These are phyloP conservation scores for Mus spicilegus DNA, from an alignment of 2,113 vertebrate species.

Conservation along the genomic window DNA sequence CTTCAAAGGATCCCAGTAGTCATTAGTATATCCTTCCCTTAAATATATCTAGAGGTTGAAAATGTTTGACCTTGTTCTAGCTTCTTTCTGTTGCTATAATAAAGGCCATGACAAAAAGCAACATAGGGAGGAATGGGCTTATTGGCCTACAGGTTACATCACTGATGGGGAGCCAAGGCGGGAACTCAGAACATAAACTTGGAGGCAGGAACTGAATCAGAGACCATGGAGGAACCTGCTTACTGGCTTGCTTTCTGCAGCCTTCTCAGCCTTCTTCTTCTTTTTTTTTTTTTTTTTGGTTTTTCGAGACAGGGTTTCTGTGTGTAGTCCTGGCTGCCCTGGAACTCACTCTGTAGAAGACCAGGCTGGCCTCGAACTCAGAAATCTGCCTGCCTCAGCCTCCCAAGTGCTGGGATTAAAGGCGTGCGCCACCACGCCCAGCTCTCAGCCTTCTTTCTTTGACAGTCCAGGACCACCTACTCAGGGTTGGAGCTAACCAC, in stretches of 20 bases:
- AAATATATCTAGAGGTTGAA: background rate
- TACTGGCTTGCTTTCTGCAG: background rate
- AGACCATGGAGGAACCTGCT: background rate
- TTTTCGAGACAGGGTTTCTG: too few species aligned
- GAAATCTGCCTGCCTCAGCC: too few species aligned
- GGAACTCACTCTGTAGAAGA: too few species aligned
- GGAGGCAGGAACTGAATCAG: background rate
- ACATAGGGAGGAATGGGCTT: background rate
- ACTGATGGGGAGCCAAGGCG: background rate
- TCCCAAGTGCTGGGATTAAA: too few species aligned
- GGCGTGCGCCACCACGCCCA: too few species aligned
- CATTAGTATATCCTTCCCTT: background rate
- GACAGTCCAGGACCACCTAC: background rate
- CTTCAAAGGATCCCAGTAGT: background rate
- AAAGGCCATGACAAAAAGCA: background rate
- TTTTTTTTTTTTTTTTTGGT: too few species aligned
- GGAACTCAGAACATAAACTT: background rate
- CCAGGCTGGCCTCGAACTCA: too few species aligned
- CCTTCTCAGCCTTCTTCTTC: too few species aligned
- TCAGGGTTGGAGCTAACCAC: too few species aligned
- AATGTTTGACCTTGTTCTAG: background rate
- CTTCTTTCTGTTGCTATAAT: background rate
- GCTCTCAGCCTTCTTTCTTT: background rate
- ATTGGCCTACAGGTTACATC: background rate
- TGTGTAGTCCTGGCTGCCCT: too few species aligned